Conservation (phyloP, 2,888 invertebrate genomes). For the Eupithecia subumbrata region DNA sequence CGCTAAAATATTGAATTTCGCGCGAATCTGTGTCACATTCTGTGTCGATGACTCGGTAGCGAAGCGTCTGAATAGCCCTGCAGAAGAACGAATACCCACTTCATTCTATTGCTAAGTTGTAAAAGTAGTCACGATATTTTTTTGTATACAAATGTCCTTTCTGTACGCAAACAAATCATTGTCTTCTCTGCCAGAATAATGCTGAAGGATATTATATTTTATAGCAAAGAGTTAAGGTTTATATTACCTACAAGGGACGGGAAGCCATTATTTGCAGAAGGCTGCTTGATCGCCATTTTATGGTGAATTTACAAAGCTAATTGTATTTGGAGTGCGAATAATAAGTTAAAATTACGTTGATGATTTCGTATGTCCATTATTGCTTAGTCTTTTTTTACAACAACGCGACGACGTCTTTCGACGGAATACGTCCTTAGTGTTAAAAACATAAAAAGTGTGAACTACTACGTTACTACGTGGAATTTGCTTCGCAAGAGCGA, state of each 20-base stretch:
- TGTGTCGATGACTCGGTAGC: too few species aligned
- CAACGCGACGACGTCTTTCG: too few species aligned
- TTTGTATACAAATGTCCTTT: not conserved
- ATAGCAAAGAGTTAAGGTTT: constrained; percentile 18
- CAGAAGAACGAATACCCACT: too few species aligned
- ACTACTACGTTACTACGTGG: too few species aligned
- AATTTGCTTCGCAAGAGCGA: too few species aligned
- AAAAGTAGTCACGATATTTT: not conserved
- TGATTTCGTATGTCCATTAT: not conserved
- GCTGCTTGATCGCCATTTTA: constrained; percentile 44
- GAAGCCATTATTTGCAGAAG: constrained; percentile 36
- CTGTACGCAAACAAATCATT: not conserved
- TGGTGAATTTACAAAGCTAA: constrained; percentile 43
- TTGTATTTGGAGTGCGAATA: constrained; percentile 35
- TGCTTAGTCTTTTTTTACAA: too few species aligned
- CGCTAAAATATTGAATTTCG: too few species aligned
- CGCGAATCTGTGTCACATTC: too few species aligned
- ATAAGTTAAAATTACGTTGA: not conserved
- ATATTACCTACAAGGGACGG: constrained; percentile 8
- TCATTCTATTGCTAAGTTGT: too few species aligned
- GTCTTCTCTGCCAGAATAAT: not conserved
- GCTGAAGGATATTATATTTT: constrained; percentile 20
- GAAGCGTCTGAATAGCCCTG: too few species aligned
- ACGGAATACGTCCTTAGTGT: too few species aligned
- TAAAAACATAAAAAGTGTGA: too few species aligned